Evolutionary conservation across 2,888 invertebrate species (phyloP), one percentile per base, ranked within the genome.

Genomic region (Plagodis dolabraria): DNA sequence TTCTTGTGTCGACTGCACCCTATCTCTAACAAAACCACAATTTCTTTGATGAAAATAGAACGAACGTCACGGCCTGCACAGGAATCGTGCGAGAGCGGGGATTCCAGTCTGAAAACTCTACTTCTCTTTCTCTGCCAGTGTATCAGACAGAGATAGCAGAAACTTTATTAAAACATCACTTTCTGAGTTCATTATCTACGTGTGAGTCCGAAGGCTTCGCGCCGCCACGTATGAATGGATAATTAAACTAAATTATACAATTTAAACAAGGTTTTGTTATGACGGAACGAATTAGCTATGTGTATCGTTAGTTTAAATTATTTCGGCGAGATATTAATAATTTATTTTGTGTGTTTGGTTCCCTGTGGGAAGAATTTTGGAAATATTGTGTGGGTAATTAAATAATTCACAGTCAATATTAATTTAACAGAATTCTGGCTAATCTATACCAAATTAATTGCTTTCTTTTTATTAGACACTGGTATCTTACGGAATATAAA

Each of bases 121-220:
- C 69, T 64, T 50, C 50, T 47, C 47, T 67, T 56, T 67, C 66
- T 51, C 54, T 74, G 57, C 67, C 66, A 68, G 33, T 36, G 10
- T 36, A 63, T 59, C 49, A 60, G 74, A 87, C 51, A 76, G 72
- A 70, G 83, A 83, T n/a, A 53, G 57, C 57, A 63, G 69, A 67
- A 76, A 78, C 78, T 83, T 83, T 83, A 85, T 85, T 85, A 85
- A 85, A 86, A 85, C 85, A 82, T 85, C 83, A 76, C 71, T 71
- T 76, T 72, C 71, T 72, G 69, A 75, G 74, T 82, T 82, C 77
- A 87, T 87, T 88, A 86, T 82, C 89, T 74, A 80, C 89, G 88
- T 89, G 89, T 88, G 88, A 76, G 89, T 88, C 79, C 87, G 68
- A 65, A 70, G 72, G 73, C 74, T 81, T 82, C 82, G 82, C 78